Evolutionary conservation across 2,888 invertebrate genomes (phyloP).

Genomic region (Folsomia candida): DNA sequence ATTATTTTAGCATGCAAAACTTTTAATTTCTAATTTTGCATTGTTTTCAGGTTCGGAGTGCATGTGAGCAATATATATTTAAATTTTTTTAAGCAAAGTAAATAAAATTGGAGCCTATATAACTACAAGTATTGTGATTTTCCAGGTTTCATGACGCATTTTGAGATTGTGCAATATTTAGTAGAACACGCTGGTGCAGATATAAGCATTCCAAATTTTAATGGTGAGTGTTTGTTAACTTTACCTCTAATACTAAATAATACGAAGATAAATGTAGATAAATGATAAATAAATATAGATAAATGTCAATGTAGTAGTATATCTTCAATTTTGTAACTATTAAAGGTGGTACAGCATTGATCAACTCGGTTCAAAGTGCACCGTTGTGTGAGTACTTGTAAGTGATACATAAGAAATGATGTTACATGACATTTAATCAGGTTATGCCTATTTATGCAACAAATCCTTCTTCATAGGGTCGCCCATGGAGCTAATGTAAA

Average conservation of each 20-base stretch:
- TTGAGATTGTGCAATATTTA: constrained; percentile 73
- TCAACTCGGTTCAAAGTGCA: constrained; percentile 86
- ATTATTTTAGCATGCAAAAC: background rate
- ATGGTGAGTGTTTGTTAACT: constrained; percentile 57
- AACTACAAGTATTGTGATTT: too few relatives aligned
- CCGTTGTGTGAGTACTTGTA: constrained; percentile 72
- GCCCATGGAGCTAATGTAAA: constrained; percentile 76
- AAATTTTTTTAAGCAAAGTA: too few relatives aligned
- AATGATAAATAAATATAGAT: too few relatives aligned
- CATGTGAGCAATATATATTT: too few relatives aligned
- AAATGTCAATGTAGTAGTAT: too few relatives aligned
- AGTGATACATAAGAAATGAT: background rate
- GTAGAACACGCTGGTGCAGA: constrained; percentile 74
- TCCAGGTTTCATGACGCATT: constrained; percentile 84
- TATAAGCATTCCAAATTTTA: constrained; percentile 78
- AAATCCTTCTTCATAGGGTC: constrained; percentile 58
- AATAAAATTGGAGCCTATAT: too few relatives aligned
- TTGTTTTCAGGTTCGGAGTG: too few relatives aligned
- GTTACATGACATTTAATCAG: background rate
- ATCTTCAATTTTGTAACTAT: background rate
- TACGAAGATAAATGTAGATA: too few relatives aligned
- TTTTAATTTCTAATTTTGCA: background rate
- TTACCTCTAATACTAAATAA: too few relatives aligned
- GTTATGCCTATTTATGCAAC: background rate
- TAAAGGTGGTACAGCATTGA: constrained; percentile 78